phyloP scores from a whole-genome alignment of 2,888 invertebrate species.

The Ophion obscuratus region DNA sequence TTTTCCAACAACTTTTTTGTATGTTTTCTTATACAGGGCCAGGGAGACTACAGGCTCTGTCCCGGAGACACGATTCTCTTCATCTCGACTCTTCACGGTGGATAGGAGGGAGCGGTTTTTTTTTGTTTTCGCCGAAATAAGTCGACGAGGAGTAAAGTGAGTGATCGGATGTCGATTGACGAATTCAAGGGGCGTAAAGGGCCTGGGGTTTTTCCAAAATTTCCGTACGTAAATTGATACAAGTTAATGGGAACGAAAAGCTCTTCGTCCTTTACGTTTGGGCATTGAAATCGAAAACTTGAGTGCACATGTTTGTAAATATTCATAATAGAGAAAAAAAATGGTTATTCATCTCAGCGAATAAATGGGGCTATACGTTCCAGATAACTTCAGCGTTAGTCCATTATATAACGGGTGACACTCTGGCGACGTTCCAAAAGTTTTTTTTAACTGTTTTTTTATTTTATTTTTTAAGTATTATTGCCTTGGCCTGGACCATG shows the following conservation, averaged over 20 bases:
- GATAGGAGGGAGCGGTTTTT: slow-evolving; percentile 84
- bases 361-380: slow-evolving; percentile 64
- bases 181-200: not conserved
- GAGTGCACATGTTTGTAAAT: not conserved
- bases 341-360: slow-evolving; percentile 67
- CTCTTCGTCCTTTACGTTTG: no score
- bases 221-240: no score
- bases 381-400: slow-evolving; percentile 77
- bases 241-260: no score
- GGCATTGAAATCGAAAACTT: no score
- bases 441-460: slow-evolving; percentile 40
- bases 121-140: not conserved
- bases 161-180: not conserved
- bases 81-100: slow-evolving; percentile 94
- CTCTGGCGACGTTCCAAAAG: slow-evolving; percentile 80
- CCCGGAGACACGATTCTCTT: slow-evolving; percentile 90
- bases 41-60: slow-evolving; percentile 89
- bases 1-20: not conserved
- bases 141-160: not conserved
- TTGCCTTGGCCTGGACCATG: slow-evolving; percentile 70
- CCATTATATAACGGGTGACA: slow-evolving; percentile 78
- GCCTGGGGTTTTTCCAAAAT: no score
- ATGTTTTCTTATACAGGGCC: slow-evolving; percentile 85
- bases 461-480: slow-evolving; percentile 67
- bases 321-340: slow-evolving; percentile 70